Conservation (phyloP, 2,888 invertebrate species). For the Athetis lepigone region DNA sequence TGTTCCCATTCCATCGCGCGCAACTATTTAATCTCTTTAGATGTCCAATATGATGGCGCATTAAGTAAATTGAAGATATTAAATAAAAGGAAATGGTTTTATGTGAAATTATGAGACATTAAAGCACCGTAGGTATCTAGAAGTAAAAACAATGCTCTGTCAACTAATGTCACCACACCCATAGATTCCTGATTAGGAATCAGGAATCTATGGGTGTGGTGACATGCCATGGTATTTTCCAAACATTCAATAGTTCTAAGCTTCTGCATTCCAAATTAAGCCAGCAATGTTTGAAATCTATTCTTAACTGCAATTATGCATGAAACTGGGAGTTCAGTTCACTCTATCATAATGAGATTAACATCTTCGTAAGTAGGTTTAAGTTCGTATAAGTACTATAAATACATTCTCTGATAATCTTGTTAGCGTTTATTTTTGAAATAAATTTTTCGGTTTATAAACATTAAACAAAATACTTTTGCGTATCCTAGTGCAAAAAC, state of each 20-base stretch:
- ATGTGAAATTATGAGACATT: constrained; percentile 6
- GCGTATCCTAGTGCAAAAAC: background rate
- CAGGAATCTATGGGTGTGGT: background rate
- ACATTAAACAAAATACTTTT: constrained; percentile 4
- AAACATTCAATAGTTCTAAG: constrained; percentile 26
- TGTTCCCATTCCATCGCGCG: constrained; percentile 53
- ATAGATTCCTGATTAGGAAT: background rate
- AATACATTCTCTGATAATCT: background rate
- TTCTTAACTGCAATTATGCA: constrained; percentile 19
- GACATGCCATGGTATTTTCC: constrained; percentile 2
- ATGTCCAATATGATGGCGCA: constrained; percentile 21
- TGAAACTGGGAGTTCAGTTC: constrained; percentile 16
- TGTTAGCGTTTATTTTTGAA: constrained; percentile 3
- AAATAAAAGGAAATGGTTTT: background rate
- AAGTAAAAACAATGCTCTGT: constrained; percentile 1
- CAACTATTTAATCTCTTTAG: constrained; percentile 41
- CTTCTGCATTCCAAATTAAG: constrained; percentile 11
- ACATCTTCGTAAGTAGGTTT: background rate
- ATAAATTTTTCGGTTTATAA: background rate
- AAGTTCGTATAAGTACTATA: no score
- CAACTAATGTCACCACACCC: background rate
- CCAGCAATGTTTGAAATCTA: constrained; percentile 21
- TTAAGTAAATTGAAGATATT: constrained; percentile 34
- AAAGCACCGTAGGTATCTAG: background rate
- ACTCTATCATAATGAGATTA: constrained; percentile 19